Evolutionary conservation across 2,888 invertebrate genomes (phyloP).

Genomic region (Papilio demoleus): DNA sequence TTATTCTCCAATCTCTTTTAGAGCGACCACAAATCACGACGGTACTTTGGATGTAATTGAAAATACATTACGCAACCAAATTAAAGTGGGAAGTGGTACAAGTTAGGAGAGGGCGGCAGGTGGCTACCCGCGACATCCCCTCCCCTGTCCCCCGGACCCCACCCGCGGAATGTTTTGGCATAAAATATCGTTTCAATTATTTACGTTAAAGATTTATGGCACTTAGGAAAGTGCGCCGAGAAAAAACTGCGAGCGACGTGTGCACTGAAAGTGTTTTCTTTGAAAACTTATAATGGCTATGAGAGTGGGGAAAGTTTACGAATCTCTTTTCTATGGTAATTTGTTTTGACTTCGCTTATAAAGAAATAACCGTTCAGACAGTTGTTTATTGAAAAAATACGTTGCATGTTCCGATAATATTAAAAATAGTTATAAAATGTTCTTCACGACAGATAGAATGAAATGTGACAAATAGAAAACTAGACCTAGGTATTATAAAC

Average conservation of each 20-base stretch:
- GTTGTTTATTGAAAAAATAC: constrained; percentile 38
- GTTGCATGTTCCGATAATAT: neutral
- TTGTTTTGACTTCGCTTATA: constrained; percentile 80
- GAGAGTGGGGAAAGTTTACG: constrained; percentile 79
- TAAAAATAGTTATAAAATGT: neutral
- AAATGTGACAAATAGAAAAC: neutral
- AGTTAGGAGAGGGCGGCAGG: constrained; percentile 77
- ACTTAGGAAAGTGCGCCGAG: constrained; percentile 83
- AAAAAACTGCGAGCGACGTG: constrained; percentile 82
- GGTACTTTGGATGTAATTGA: constrained; percentile 81
- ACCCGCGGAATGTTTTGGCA: constrained; percentile 82
- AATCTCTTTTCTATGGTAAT: constrained; percentile 83
- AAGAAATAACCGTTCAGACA: constrained; percentile 61
- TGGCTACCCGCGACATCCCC: constrained; percentile 75
- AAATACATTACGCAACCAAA: constrained; percentile 84
- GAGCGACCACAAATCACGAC: constrained; percentile 78
- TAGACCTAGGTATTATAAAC: neutral
- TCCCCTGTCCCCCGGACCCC: constrained; percentile 52
- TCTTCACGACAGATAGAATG: neutral
- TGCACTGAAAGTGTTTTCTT: constrained; percentile 84
- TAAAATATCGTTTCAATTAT: constrained; percentile 85
- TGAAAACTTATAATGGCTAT: constrained; percentile 82
- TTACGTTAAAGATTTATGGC: constrained; percentile 83
- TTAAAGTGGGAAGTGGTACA: constrained; percentile 83
- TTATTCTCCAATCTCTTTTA: constrained; percentile 74